These are phyloP conservation scores for Pelobates cultripes DNA, from an alignment of 2,797 vertebrate species.

Conservation along the genomic window DNA sequence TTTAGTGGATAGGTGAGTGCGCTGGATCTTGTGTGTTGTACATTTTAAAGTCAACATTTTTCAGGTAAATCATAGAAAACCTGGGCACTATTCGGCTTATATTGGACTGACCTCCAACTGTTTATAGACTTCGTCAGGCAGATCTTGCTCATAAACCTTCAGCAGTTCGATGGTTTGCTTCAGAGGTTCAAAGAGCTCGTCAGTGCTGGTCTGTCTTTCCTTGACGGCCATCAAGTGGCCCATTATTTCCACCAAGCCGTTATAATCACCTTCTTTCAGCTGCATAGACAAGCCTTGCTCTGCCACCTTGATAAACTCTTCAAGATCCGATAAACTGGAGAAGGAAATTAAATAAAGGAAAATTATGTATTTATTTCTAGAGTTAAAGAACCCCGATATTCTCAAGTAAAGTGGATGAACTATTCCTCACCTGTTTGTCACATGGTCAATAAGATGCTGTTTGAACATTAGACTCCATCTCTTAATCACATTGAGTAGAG, in stretches of 20 bases:
- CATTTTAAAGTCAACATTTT: too few relatives aligned
- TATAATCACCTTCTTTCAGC: conserved; percentile 82
- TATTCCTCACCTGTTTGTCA: conserved; percentile 83
- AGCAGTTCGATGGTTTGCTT: conserved; percentile 87
- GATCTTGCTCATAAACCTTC: conserved; percentile 85
- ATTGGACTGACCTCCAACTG: conserved; percentile 82
- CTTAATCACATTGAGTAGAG: conserved; percentile 86
- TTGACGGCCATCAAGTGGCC: conserved; percentile 87
- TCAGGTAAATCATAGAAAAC: too few relatives aligned
- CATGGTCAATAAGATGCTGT: conserved; percentile 87
- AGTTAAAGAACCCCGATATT: too few relatives aligned
- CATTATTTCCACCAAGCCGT: conserved; percentile 84
- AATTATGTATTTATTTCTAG: too few relatives aligned
- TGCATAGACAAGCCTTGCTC: conserved; percentile 75
- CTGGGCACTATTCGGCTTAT: too few relatives aligned
- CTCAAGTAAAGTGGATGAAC: not conserved
- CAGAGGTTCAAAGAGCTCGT: conserved; percentile 92
- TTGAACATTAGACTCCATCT: conserved; percentile 95
- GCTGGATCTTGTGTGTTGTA: too few relatives aligned
- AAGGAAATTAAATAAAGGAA: not conserved
- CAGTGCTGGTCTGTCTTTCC: conserved; percentile 79
- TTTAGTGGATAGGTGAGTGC: too few relatives aligned
- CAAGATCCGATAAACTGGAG: conserved; percentile 85
- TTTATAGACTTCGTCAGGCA: conserved; percentile 82
- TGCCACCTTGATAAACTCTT: conserved; percentile 75